Evolutionary conservation across 2,113 vertebrate genomes (phyloP).

Genomic region (Isurus oxyrinchus): DNA sequence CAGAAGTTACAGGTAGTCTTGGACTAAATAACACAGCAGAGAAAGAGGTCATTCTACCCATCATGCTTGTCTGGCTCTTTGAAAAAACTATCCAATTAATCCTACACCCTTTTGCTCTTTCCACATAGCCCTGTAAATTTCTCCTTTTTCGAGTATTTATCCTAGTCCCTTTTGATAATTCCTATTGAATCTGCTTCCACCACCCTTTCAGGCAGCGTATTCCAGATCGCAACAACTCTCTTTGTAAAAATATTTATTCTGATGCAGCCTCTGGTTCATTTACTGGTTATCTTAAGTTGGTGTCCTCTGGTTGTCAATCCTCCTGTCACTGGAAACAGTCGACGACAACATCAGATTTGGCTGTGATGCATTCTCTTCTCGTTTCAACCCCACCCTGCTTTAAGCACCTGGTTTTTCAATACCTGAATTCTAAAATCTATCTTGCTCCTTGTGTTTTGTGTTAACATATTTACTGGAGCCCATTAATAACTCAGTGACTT

Average conservation of each 20-base stretch:
- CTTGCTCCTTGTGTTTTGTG: neutral
- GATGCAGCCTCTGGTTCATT: neutral
- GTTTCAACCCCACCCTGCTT: neutral
- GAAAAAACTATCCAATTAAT: neutral
- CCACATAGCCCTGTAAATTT: neutral
- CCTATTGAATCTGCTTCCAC: neutral
- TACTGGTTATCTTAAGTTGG: too few species aligned
- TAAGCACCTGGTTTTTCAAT: neutral
- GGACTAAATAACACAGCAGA: neutral
- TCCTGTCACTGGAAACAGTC: neutral
- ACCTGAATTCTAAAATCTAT: neutral
- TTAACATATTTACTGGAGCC: neutral
- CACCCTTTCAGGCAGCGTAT: neutral
- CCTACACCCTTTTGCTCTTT: neutral
- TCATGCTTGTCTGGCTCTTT: neutral
- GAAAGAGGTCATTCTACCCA: neutral
- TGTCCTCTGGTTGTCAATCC: neutral
- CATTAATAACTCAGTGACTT: neutral
- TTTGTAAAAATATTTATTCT: neutral
- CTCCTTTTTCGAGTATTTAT: neutral
- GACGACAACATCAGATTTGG: neutral
- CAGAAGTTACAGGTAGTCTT: neutral
- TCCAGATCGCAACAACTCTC: neutral
- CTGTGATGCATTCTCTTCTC: neutral
- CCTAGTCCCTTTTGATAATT: neutral